Base-by-base conservation (phyloP, 2,113 vertebrate species). In the Strigops habroptila region DNA sequence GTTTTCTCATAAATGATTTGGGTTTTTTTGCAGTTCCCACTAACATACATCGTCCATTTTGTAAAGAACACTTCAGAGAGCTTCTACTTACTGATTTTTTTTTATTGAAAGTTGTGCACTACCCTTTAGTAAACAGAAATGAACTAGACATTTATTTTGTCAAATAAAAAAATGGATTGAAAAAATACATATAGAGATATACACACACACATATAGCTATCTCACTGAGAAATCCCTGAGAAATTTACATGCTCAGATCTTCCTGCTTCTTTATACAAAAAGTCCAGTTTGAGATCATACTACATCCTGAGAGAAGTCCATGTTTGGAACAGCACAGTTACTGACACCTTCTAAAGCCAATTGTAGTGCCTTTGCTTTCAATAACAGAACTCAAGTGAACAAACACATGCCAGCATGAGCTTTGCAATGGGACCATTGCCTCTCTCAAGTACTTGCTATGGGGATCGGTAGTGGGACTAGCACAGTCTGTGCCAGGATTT, bases 391-490 rank as follows among this genome's bases (percentile, higher is more conserved):
- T 52, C 17, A 9, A 52, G 65, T 31, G 44, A 51, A 74, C 37
- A 16, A 87, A 64, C 30, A 46, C 0, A 0, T 35, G 77, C 31
- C 48, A 75, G 7, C 5, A 1, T 7, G 39, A 48, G 39, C 10
- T 14, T 33, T 31, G 18, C 43, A 37, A 28, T 1, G 0, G 24
- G 33, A 60, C 46, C 33, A 39, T 31, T 39, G 33, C 39, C 63
- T 57, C 31, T 39, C 70, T 59, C 0, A 0, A 57, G 75, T 4
- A 17, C 77, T 64, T 12, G 0, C 33, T 27, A 25, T 4, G 17
- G 57, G 37, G 52, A 60, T 30, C 0, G 2, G 48, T 25, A 28
- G 35, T 35, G 15, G 21, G 23, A 64, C 7, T 5, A 71, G 70
- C 28, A 67, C 25, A 75, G 43, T 3, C 63, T 85, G 41, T 75